Percentiles rank a stretch among this genome's conserved stretches.
Evolutionary conservation across 1,140 invertebrate genomes (phyloP).

Genomic region (Brachionus rubens): DNA sequence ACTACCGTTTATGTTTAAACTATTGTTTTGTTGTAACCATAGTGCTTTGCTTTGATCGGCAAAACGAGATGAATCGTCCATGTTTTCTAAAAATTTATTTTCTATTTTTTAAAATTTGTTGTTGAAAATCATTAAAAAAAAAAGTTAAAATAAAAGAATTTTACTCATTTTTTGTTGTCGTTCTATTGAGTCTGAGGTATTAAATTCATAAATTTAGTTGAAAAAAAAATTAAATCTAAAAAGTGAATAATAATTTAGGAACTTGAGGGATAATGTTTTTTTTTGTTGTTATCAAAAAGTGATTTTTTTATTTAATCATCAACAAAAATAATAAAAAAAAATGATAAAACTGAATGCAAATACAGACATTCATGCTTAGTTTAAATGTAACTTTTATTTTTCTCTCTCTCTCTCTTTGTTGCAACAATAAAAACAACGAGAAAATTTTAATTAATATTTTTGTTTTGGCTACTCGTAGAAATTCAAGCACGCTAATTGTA

Average conservation of each 20-base stretch:
- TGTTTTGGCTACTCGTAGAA: background rate
- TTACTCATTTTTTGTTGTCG: constrained; percentile 32
- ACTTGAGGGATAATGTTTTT: too few species aligned
- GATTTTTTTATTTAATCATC: background rate
- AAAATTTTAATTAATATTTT: constrained; percentile 37
- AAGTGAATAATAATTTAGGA: constrained; percentile 1
- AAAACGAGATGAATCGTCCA: constrained; percentile 42
- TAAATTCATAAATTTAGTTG: too few species aligned
- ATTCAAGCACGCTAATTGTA: background rate
- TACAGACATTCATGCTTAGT: background rate
- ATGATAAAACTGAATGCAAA: background rate
- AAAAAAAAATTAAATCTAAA: background rate
- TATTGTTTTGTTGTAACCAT: constrained; percentile 13
- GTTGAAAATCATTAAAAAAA: background rate
- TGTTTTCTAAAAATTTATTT: background rate
- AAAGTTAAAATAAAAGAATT: background rate
- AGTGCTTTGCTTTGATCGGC: constrained; percentile 42
- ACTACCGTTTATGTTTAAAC: constrained; percentile 10
- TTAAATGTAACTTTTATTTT: background rate
- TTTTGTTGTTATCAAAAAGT: background rate
- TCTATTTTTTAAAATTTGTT: background rate
- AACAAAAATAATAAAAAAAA: background rate
- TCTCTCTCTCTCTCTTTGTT: too few species aligned
- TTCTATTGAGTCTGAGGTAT: too few species aligned
- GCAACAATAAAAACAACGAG: too few species aligned